Conservation (phyloP, 64 coral and sea anemone species). For the Dendrophyllia cribrosa region DNA sequence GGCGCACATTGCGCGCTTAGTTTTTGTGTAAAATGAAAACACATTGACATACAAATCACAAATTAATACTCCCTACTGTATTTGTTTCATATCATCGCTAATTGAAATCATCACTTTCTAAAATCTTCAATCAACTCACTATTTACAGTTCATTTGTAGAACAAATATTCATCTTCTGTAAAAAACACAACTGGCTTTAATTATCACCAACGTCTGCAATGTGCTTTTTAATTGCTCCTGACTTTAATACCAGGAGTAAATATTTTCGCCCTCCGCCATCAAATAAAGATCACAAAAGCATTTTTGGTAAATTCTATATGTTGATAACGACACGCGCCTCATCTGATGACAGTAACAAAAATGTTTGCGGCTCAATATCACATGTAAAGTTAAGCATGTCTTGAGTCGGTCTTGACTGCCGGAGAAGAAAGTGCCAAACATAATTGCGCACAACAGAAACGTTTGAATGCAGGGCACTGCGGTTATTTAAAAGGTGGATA, state of each 20-base stretch:
- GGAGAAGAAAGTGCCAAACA: no score
- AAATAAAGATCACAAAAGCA: background rate
- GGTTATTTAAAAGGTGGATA: no score
- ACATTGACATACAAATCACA: background rate
- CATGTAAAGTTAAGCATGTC: no score
- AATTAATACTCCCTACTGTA: background rate
- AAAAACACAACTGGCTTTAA: background rate
- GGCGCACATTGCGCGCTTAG: background rate
- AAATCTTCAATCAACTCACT: background rate
- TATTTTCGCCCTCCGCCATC: no score
- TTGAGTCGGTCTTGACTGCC: no score
- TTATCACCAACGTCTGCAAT: background rate
- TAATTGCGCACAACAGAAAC: no score
- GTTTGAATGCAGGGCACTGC: no score
- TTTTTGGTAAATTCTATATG: background rate
- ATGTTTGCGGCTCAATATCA: no score
- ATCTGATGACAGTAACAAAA: no score
- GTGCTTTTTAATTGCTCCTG: no score
- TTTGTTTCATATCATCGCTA: conserved; percentile 10
- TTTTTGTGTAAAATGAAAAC: background rate
- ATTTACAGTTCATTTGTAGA: background rate
- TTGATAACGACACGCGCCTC: no score
- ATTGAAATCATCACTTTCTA: conserved; percentile 25
- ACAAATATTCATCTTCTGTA: background rate
- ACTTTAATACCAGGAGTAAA: no score